These are phyloP conservation scores for Jacana jacana DNA, from an alignment of 2,113 vertebrate species.

Conservation along the genomic window DNA sequence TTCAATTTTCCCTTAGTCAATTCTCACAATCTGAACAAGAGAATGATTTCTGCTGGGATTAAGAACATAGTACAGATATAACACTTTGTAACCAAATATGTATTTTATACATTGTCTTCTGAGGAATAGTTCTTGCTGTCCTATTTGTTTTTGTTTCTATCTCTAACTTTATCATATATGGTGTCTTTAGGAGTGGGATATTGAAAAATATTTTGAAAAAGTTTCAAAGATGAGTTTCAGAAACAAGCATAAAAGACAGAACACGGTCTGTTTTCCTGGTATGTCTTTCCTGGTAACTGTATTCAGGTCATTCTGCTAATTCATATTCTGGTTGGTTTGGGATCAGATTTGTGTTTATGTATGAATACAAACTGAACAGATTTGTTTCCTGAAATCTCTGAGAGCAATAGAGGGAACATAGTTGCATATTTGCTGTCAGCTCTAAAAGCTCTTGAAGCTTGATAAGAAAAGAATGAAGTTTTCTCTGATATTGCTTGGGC, in stretches of 20 bases:
- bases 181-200: not conserved
- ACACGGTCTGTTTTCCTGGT: not conserved
- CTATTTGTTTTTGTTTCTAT: not conserved
- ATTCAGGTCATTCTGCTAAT: not conserved
- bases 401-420: not conserved
- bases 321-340: not conserved
- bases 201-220: not conserved
- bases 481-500: not conserved
- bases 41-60: not conserved
- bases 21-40: not conserved
- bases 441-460: conserved; percentile 15
- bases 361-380: not conserved
- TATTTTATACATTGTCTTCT: not conserved
- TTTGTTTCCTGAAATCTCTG: not conserved
- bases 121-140: not conserved
- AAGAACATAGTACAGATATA: not conserved
- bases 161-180: not conserved
- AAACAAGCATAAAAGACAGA: not conserved
- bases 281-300: not conserved
- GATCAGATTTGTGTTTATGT: not conserved
- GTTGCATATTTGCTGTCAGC: not conserved
- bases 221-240: not conserved
- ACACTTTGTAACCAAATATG: not conserved
- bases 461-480: conserved; percentile 6
- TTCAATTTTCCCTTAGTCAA: not conserved